phyloP scores from a whole-genome alignment of 2,113 vertebrate genomes.

The Petaurus breviceps region DNA sequence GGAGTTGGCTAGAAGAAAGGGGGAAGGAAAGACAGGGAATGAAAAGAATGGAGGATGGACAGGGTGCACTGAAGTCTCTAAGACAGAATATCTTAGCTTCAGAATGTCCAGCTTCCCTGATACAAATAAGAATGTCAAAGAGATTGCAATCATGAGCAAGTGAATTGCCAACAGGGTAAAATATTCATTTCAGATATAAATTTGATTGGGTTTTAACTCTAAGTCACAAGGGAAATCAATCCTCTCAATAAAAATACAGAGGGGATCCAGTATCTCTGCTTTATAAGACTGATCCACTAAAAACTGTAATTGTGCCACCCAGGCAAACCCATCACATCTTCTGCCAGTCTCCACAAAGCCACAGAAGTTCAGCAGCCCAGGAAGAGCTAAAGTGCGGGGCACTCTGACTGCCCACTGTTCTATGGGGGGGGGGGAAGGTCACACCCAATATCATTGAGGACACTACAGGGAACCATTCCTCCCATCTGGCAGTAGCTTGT shows the following conservation, averaged over 20 bases:
- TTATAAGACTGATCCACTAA: background rate
- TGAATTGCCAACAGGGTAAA: background rate
- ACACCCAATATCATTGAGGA: background rate
- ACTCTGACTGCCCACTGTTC: background rate
- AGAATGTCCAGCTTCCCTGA: background rate
- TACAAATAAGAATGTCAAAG: background rate
- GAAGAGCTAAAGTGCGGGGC: background rate
- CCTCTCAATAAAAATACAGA: background rate
- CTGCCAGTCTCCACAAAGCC: background rate
- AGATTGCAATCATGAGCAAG: background rate
- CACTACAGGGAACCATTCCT: background rate
- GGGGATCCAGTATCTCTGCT: background rate
- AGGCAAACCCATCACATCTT: background rate
- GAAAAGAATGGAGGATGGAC: background rate
- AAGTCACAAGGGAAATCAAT: background rate
- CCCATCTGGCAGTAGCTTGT: background rate
- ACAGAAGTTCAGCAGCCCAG: background rate
- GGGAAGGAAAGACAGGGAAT: background rate
- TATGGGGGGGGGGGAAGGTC: no score
- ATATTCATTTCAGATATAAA: conserved; percentile 27
- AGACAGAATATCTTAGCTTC: background rate
- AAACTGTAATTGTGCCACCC: background rate
- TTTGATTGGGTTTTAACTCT: conserved; percentile 16
- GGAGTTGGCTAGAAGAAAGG: background rate
- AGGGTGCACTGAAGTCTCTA: background rate